Conservation (phyloP, 2,888 invertebrate genomes). For the Caenorhabditis sp. region DNA sequence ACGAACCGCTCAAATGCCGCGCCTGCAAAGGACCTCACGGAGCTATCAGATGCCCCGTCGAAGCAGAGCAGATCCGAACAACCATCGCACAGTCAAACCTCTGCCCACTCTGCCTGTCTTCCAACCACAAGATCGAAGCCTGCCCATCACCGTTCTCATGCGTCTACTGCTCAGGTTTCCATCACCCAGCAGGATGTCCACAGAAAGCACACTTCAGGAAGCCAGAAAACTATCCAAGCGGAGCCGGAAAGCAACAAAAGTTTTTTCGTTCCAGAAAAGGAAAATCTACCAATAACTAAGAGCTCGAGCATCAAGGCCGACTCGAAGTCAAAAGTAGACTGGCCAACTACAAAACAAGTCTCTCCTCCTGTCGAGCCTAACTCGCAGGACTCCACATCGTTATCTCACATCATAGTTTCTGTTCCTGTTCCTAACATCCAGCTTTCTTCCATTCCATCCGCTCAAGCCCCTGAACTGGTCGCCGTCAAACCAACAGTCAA, state of each 20-base stretch:
- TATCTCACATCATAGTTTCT: no score
- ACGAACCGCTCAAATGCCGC: not conserved
- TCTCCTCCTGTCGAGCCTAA: no score
- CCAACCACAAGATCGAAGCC: not conserved
- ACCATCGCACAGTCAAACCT: no score
- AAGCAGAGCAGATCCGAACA: not conserved
- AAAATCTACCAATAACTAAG: not conserved
- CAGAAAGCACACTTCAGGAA: not conserved
- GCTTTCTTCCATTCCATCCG: no score
- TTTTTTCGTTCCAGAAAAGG: not conserved
- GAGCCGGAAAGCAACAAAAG: not conserved
- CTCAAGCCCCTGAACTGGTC: no score
- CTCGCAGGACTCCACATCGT: no score
- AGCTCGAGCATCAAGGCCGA: constrained; percentile 1
- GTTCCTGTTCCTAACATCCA: no score
- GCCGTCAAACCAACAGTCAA: no score
- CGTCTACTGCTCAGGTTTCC: not conserved
- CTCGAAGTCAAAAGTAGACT: constrained; percentile 1
- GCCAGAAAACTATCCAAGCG: not conserved
- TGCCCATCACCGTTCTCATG: not conserved
- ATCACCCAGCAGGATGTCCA: not conserved
- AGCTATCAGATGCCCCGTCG: not conserved
- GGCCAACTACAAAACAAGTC: not conserved
- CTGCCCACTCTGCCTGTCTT: not conserved
- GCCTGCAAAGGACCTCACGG: not conserved